A percentile compares a stretch with the other conserved stretches of the same genome.
Conservation (phyloP, 1,140 invertebrate species). For the Aphis gossypii region DNA sequence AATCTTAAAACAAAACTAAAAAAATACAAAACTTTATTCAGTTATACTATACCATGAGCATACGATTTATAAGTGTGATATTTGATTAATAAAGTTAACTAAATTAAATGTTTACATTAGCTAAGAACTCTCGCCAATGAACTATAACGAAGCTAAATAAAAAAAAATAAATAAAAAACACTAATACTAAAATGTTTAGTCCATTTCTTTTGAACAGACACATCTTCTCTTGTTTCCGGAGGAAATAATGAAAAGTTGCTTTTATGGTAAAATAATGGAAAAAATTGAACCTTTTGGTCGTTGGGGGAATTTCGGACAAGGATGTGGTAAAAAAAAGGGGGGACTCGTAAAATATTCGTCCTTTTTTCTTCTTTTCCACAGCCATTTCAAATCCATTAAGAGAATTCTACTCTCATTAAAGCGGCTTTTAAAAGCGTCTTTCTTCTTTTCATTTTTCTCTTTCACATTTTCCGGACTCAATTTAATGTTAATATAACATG, state of each 20-base stretch:
- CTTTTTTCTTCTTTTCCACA: not conserved
- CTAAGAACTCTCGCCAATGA: not conserved
- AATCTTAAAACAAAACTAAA: not conserved
- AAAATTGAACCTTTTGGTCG: conserved; percentile 28
- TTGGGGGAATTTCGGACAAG: not conserved
- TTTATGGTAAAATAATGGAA: conserved; percentile 22
- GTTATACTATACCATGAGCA: not conserved
- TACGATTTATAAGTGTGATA: not conserved
- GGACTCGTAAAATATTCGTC: conserved; percentile 4
- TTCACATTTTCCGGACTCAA: not conserved
- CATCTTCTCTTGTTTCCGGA: conserved; percentile 11
- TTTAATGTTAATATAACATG: conserved; percentile 53
- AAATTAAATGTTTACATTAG: not conserved
- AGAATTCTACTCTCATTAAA: conserved; percentile 25
- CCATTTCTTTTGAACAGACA: not conserved
- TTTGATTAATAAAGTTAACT: not conserved
- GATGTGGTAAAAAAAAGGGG: not conserved
- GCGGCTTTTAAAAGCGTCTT: not conserved
- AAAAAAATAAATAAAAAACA: not conserved
- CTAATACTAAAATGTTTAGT: not conserved
- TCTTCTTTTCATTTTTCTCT: conserved; percentile 29
- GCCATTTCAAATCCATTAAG: conserved; percentile 29
- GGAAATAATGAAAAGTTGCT: conserved; percentile 22
- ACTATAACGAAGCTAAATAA: not conserved
- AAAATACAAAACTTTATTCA: not conserved